These are phyloP conservation scores for Passer montanus DNA, from an alignment of 2,113 vertebrate species.

Conservation along the genomic window DNA sequence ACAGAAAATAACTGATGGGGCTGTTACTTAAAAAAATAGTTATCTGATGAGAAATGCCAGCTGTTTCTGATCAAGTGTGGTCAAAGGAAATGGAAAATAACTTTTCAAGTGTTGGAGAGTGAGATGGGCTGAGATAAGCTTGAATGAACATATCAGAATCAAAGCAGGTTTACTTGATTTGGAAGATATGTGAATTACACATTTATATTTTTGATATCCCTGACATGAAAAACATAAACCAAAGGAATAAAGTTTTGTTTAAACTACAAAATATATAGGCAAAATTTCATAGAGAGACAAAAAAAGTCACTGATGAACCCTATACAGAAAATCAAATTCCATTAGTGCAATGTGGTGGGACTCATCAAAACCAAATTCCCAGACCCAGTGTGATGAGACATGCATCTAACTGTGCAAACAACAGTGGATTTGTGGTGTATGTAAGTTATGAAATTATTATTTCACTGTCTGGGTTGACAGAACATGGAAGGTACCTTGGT, in stretches of 20 bases:
- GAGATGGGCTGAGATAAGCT: neutral
- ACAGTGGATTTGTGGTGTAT: neutral
- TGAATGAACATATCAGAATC: neutral
- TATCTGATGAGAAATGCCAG: neutral
- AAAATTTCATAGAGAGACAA: neutral
- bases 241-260: neutral
- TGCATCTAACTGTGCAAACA: rapidly evolving
- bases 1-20: neutral
- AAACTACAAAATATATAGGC: neutral
- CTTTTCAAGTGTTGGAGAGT: neutral
- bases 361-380: neutral
- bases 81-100: neutral
- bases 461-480: neutral
- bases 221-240: neutral
- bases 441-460: neutral
- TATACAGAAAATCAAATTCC: neutral
- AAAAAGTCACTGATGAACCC: neutral
- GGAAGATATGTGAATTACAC: neutral
- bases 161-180: neutral
- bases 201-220: neutral
- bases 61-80: neutral
- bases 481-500: neutral
- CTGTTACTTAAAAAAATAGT: neutral
- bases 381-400: neutral
- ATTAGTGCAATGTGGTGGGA: neutral